These are phyloP conservation scores for Acanthisitta chloris DNA, from an alignment of 2,113 vertebrate species.

Conservation along the genomic window DNA sequence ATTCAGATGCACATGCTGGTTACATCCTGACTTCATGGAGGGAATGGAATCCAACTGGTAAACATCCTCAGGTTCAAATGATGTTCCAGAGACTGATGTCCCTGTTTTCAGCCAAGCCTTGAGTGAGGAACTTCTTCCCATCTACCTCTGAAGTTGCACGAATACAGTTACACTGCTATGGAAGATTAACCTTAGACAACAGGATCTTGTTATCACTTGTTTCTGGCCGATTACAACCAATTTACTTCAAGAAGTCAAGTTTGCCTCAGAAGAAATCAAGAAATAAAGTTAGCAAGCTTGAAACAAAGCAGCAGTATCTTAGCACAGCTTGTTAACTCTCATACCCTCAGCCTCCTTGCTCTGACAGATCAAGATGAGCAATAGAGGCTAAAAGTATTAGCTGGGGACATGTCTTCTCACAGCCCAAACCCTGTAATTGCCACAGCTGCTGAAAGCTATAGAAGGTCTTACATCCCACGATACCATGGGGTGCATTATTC, in stretches of 20 bases:
- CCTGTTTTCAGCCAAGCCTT: neutral
- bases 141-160: neutral
- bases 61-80: neutral
- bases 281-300: neutral
- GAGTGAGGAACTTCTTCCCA: neutral
- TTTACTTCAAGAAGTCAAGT: neutral
- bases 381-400: neutral
- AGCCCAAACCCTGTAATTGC: slow-evolving; percentile 2
- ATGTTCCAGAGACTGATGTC: neutral
- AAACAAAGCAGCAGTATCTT: neutral
- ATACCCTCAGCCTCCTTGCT: neutral
- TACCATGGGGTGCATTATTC: neutral
- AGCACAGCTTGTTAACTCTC: neutral
- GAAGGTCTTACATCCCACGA: neutral
- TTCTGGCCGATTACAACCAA: neutral
- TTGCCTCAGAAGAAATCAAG: neutral
- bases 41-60: neutral
- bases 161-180: neutral
- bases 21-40: neutral
- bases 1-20: neutral
- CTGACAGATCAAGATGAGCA: slow-evolving; percentile 16
- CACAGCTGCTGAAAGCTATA: neutral
- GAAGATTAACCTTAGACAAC: neutral
- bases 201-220: neutral
- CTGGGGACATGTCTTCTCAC: neutral